phyloP scores from a whole-genome alignment of 2,113 vertebrate genomes.

The Thamnophis sirtalis region DNA sequence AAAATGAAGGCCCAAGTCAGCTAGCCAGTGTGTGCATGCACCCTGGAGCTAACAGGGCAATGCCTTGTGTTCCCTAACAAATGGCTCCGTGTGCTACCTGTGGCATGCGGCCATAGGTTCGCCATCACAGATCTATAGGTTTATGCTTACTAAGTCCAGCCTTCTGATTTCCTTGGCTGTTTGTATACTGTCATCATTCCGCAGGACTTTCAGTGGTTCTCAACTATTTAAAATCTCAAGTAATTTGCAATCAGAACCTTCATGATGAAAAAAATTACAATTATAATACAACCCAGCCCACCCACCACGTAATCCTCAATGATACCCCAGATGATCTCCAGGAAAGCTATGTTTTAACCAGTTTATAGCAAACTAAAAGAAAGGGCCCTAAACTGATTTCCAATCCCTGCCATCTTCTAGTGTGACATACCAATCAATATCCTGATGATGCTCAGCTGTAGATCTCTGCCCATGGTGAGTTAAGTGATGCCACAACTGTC shows the following conservation, averaged over 20 bases:
- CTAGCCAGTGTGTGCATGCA: too few relatives aligned
- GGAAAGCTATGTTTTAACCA: not conserved
- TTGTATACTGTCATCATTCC: not conserved
- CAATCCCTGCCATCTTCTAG: not conserved
- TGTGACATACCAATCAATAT: not conserved
- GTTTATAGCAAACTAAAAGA: not conserved
- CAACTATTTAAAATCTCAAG: not conserved
- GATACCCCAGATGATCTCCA: not conserved
- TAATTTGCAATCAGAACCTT: not conserved
- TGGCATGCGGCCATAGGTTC: too few relatives aligned
- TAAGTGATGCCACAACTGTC: not conserved
- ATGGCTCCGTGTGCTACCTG: too few relatives aligned
- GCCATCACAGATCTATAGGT: not conserved
- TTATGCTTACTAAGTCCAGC: not conserved
- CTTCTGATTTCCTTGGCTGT: not conserved
- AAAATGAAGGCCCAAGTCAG: too few relatives aligned
- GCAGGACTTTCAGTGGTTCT: not conserved
- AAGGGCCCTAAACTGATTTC: not conserved
- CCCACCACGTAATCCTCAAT: not conserved
- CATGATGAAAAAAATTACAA: not conserved
- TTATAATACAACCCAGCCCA: not conserved
- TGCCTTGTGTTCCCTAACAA: too few relatives aligned
- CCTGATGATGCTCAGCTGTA: not conserved
- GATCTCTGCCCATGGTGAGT: not conserved
- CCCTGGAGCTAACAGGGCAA: too few relatives aligned